A percentile compares a stretch with the other conserved stretches of the same genome.
Conservation (phyloP, 1,140 invertebrate genomes). For the Lepidurus packardi region DNA sequence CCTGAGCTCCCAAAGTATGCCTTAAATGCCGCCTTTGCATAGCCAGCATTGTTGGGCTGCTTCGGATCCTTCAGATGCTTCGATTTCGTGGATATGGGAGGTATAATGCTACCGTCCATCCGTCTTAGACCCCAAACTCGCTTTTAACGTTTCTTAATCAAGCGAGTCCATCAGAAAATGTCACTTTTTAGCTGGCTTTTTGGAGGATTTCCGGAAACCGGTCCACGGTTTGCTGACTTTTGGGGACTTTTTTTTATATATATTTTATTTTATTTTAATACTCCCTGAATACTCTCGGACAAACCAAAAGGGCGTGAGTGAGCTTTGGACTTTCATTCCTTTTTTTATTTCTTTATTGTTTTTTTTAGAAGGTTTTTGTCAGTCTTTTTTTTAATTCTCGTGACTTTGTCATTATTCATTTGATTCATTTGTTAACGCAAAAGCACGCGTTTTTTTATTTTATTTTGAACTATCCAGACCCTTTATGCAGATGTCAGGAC, state of each 20-base stretch:
- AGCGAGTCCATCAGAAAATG: background rate
- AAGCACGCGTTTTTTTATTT: background rate
- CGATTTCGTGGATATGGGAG: background rate
- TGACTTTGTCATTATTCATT: conserved; percentile 19
- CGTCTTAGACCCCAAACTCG: background rate
- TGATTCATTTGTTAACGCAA: conserved; percentile 15
- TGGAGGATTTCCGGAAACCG: background rate
- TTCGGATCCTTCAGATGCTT: background rate
- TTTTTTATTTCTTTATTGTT: too few relatives aligned
- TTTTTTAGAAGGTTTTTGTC: background rate
- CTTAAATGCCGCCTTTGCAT: background rate
- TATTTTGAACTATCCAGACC: background rate
- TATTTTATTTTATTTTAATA: too few relatives aligned
- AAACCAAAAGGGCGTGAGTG: background rate
- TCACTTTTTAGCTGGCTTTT: background rate
- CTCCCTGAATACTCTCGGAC: background rate
- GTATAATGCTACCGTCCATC: too few relatives aligned
- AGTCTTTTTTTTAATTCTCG: background rate
- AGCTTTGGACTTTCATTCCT: too few relatives aligned
- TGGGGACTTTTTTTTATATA: background rate
- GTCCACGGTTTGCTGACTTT: background rate
- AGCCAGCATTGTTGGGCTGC: background rate
- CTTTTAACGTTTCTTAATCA: background rate
- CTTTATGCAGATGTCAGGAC: background rate
- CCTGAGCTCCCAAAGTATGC: background rate